A percentile compares a stretch with the other conserved stretches of the same genome.
Evolutionary conservation across 2,797 vertebrate species (phyloP).

Genomic region (Thamnophis elegans): DNA sequence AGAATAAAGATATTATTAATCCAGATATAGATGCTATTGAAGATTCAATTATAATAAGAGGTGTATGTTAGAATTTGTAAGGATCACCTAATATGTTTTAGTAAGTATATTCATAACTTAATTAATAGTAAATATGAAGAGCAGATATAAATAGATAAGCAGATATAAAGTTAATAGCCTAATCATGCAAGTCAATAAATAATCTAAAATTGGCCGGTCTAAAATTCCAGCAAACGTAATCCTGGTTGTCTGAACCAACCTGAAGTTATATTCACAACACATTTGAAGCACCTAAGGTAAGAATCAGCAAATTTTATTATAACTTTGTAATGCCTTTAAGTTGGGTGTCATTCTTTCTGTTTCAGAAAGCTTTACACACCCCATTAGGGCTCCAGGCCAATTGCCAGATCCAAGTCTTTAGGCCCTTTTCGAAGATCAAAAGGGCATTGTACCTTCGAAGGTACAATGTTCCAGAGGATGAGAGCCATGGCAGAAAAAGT

Average conservation of each 20-base stretch:
- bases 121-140: background rate
- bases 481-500: background rate
- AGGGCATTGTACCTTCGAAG: background rate
- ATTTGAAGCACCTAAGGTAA: background rate
- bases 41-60: background rate
- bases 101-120: background rate
- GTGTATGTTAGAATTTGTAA: background rate
- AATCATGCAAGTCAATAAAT: background rate
- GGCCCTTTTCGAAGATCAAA: background rate
- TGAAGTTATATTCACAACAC: background rate
- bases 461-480: background rate
- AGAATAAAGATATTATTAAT: background rate
- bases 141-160: background rate
- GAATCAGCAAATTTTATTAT: background rate
- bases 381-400: background rate
- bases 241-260: background rate
- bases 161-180: background rate
- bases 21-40: background rate
- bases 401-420: background rate
- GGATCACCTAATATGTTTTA: background rate
- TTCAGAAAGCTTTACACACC: background rate
- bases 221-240: background rate
- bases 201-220: background rate
- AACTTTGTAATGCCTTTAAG: background rate
- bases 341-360: background rate